phyloP scores from a whole-genome alignment of 64 coral and sea anemone species.

The Pachyseris speciosa region DNA sequence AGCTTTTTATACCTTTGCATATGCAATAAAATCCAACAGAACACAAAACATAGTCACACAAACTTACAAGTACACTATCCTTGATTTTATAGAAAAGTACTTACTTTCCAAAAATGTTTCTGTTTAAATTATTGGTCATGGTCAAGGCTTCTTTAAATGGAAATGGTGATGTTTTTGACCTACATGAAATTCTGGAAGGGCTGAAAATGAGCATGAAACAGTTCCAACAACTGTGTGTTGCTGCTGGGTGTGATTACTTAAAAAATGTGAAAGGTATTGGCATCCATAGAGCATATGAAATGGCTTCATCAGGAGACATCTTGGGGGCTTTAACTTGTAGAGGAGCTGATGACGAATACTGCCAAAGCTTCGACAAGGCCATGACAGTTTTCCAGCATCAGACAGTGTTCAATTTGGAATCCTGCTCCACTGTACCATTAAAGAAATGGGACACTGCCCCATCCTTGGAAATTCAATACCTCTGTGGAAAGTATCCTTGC shows the following conservation, averaged over 20 bases:
- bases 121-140: slow-evolving; percentile 11
- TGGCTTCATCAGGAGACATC: slow-evolving; percentile 11
- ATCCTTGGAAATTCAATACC: slow-evolving; percentile 27
- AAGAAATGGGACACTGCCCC: slow-evolving; percentile 44
- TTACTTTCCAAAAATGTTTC: neutral
- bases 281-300: slow-evolving; percentile 21
- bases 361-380: slow-evolving; percentile 14
- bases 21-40: no score
- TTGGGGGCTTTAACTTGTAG: neutral
- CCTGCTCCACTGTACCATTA: slow-evolving; percentile 3
- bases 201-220: neutral
- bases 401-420: slow-evolving; percentile 58
- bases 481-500: slow-evolving; percentile 69
- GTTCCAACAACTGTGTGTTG: slow-evolving; percentile 50
- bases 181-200: slow-evolving; percentile 13
- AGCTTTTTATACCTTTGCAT: no score
- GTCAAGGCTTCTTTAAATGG: slow-evolving; percentile 48
- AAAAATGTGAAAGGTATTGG: slow-evolving; percentile 54
- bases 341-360: slow-evolving; percentile 41
- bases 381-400: slow-evolving; percentile 62
- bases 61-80: no score
- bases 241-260: slow-evolving; percentile 70
- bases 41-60: no score
- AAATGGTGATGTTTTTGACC: slow-evolving; percentile 27
- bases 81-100: no score